phyloP scores from a whole-genome alignment of 2,797 vertebrate genomes.

The Sphenopsis melanotis region DNA sequence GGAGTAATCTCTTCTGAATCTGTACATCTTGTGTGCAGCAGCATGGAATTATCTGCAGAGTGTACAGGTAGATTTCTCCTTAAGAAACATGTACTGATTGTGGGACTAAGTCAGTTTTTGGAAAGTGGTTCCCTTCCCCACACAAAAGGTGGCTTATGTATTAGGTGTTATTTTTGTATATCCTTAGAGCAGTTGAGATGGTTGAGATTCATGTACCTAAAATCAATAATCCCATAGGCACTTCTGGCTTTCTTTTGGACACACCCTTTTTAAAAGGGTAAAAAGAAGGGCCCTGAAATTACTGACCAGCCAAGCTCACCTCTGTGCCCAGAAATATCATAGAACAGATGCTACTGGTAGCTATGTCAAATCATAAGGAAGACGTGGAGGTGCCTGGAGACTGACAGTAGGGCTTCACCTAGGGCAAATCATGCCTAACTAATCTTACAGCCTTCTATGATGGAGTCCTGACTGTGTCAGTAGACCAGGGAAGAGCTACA shows the following conservation, averaged over 20 bases:
- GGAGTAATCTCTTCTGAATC: not conserved
- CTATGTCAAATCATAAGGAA: not conserved
- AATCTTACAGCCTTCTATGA: not conserved
- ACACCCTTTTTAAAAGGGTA: not conserved
- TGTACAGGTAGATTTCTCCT: not conserved
- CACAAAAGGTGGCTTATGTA: not conserved
- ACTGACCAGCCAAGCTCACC: not conserved
- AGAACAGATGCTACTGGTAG: not conserved
- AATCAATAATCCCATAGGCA: not conserved
- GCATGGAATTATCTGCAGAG: not conserved
- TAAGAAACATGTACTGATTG: not conserved
- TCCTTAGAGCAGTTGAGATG: not conserved
- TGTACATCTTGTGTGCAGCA: not conserved
- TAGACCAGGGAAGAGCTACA: not conserved
- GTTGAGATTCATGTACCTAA: not conserved
- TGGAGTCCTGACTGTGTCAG: not conserved
- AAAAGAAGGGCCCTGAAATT: not conserved
- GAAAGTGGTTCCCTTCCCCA: not conserved
- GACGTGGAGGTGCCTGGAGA: not conserved
- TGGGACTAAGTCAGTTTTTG: not conserved
- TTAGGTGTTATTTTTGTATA: not conserved
- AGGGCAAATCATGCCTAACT: not conserved
- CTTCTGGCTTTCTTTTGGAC: not conserved
- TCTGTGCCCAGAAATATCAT: not conserved
- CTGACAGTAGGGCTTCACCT: not conserved